Evolutionary conservation across 2,888 invertebrate species (phyloP), one percentile per base, ranked within the genome.

Genomic region (Xanthia togata): DNA sequence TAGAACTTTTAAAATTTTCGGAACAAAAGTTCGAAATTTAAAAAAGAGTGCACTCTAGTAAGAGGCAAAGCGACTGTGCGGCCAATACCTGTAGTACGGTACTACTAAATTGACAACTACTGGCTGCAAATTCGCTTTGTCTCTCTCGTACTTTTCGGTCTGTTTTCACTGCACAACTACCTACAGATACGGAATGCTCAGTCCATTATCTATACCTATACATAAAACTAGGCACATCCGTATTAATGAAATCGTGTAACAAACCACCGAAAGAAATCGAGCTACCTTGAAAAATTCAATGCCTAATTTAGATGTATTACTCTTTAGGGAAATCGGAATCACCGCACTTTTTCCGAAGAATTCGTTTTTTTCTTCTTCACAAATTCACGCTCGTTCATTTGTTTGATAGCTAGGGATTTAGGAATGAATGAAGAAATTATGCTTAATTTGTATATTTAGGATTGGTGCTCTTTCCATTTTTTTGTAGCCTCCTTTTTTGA

Each of bases 271-370:
- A 65, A 69, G 62, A 84, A 77, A 69, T 71, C 14, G 38, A 35
- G 38, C 38, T 73, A 26, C 35, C 64, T 68, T 70, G 63, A 38
- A 75, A 70, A 71, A 69, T 71, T 73, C 69, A 55, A 75, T 72
- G 64, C 67, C 73, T 80, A 80, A 86, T 77, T 53, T 41, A 75
- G 70, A 82, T 67, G 20, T 69, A 86, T 79, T 69, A 78, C 38
- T 69, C 87, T 78, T 55, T 65, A 41, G 86, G 87, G 86, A 87
- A 86, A 86, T 86, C 76, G 82, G 74, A 71, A 79, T 82, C 67
- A 65, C 70, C 71, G n/a, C 62, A 38, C 44, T 26, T 73, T 77
- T 78, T 41, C 26, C 9, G n/a, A 20, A 38, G 47, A 83, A 79
- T 71, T 78, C 63, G 17, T 50, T 68, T 75, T 70, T 76, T 53